Evolutionary conservation across 2,888 invertebrate genomes (phyloP).

Genomic region (Cepaea hortensis): DNA sequence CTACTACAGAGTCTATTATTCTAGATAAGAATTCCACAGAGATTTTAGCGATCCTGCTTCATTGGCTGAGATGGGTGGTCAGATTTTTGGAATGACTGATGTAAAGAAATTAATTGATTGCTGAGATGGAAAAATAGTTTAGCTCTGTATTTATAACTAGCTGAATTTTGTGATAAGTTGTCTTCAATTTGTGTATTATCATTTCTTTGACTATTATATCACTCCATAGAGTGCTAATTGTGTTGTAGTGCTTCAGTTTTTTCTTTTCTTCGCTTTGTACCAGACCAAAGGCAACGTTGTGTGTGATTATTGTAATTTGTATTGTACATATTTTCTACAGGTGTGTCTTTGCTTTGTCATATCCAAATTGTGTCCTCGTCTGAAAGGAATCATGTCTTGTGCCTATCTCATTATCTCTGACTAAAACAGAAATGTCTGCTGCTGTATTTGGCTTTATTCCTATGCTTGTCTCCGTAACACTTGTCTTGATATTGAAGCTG

Average conservation of each 20-base stretch:
- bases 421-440: too few relatives aligned
- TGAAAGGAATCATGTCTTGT: too few relatives aligned
- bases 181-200: neutral
- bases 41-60: constrained; percentile 7
- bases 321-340: too few relatives aligned
- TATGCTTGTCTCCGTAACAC: too few relatives aligned
- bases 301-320: neutral
- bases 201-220: neutral
- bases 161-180: constrained; percentile 21
- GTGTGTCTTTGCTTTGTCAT: too few relatives aligned
- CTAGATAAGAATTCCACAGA: constrained; percentile 60
- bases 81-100: constrained; percentile 5
- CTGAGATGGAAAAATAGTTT: constrained; percentile 9
- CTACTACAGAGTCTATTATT: constrained; percentile 98
- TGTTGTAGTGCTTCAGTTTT: constrained; percentile 8
- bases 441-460: too few relatives aligned
- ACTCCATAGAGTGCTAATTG: neutral
- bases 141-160: constrained; percentile 21
- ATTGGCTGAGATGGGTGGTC: neutral
- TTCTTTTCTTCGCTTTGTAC: neutral
- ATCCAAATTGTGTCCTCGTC: too few relatives aligned
- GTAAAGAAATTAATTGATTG: neutral
- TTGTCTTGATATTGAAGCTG: too few relatives aligned
- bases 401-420: too few relatives aligned
- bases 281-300: neutral